Percentiles rank a stretch among this genome's conserved stretches.
Evolutionary conservation across 2,888 invertebrate genomes (phyloP).

Genomic region (Drosophila prolongata): DNA sequence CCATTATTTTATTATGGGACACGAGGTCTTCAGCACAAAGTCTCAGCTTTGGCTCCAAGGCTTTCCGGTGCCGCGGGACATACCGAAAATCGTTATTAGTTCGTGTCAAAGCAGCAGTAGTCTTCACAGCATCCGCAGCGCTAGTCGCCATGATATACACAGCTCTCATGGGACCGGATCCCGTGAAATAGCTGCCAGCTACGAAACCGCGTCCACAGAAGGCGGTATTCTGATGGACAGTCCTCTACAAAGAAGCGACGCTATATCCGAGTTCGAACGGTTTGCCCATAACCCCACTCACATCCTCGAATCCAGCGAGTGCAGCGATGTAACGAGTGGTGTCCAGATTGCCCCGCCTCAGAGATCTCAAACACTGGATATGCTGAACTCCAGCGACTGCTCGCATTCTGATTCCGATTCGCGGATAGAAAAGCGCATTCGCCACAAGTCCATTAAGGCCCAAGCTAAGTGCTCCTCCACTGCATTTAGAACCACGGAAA

Average conservation of each 20-base stretch:
- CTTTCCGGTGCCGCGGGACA: slow-evolving; percentile 45
- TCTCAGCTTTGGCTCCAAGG: slow-evolving; percentile 13
- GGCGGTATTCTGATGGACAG: slow-evolving; percentile 68
- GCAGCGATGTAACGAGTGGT: slow-evolving; percentile 49
- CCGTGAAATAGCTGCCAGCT: background rate
- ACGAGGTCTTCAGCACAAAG: slow-evolving; percentile 45
- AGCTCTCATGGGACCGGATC: background rate
- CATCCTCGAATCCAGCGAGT: slow-evolving; percentile 81
- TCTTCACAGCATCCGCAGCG: slow-evolving; percentile 59
- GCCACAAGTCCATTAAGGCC: slow-evolving; percentile 74
- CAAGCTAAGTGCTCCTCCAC: slow-evolving; percentile 56
- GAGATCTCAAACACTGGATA: slow-evolving; percentile 28
- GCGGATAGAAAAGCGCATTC: slow-evolving; percentile 75
- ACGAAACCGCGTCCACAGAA: slow-evolving; percentile 67
- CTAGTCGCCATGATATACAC: slow-evolving; percentile 44
- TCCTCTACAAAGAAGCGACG: slow-evolving; percentile 38
- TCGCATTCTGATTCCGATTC: slow-evolving; percentile 74
- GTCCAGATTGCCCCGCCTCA: slow-evolving; percentile 9
- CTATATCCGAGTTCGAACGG: slow-evolving; percentile 74
- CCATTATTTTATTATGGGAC: slow-evolving; percentile 45
- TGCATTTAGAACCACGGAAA: slow-evolving; percentile 32
- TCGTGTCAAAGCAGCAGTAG: slow-evolving; percentile 68
- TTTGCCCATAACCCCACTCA: slow-evolving; percentile 81
- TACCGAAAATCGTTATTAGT: slow-evolving; percentile 81
- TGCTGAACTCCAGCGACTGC: slow-evolving; percentile 68